phyloP scores from a whole-genome alignment of 2,113 vertebrate genomes.

The Aldabrachelys gigantea region DNA sequence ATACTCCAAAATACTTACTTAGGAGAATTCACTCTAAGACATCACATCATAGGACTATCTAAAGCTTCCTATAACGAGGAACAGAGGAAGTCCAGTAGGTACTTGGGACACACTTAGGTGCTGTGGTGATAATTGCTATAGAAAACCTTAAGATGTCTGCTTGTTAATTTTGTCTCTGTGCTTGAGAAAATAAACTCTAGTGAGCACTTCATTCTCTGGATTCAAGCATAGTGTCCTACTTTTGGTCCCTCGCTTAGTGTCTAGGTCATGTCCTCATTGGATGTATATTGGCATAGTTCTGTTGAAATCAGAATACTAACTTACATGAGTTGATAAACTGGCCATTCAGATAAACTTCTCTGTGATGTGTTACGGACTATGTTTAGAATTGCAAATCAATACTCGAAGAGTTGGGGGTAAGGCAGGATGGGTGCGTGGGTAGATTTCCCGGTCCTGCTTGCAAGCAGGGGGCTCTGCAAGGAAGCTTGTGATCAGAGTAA shows the following conservation, averaged over 20 bases:
- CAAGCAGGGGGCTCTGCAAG: not conserved
- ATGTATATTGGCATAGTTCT: not conserved
- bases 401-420: not conserved
- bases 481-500: not conserved
- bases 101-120: not conserved
- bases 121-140: not conserved
- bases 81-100: not conserved
- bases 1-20: not conserved
- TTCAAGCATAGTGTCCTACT: not conserved
- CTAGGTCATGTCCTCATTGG: not conserved
- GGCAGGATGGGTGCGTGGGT: rapidly evolving
- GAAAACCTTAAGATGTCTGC: constrained; percentile 1
- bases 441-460: not conserved
- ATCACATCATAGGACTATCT: not conserved
- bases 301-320: constrained; percentile 8
- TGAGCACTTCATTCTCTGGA: not conserved
- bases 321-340: not conserved
- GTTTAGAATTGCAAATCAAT: not conserved
- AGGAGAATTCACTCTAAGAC: not conserved
- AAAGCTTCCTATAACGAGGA: not conserved
- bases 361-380: not conserved
- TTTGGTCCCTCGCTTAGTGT: not conserved
- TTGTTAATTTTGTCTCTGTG: not conserved
- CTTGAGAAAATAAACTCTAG: not conserved
- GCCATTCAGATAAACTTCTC: constrained; percentile 27